Conservation (phyloP, 2,113 vertebrate species). For the Neomonachus schauinslandi region DNA sequence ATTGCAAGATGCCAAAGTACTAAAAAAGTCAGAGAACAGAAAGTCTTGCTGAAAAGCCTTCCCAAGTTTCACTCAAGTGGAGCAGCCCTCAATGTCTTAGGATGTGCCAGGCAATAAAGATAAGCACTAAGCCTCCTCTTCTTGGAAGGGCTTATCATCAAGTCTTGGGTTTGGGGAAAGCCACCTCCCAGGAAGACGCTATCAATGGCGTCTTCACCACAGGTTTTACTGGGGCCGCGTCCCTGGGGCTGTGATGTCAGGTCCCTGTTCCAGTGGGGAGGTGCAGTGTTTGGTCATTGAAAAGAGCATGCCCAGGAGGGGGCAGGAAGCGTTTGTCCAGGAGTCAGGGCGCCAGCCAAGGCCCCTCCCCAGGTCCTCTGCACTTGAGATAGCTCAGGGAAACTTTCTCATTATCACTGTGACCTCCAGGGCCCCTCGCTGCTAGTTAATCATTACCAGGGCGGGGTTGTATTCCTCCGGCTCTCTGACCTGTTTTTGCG, state of each 20-base stretch:
- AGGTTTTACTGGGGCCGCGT: background rate
- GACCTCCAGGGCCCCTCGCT: slow-evolving; percentile 77
- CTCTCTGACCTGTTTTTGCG: slow-evolving; percentile 83
- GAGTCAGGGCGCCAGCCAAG: slow-evolving; percentile 52
- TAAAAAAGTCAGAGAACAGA: background rate
- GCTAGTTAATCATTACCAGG: slow-evolving; percentile 87
- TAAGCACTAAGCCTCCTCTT: background rate
- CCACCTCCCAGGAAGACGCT: background rate
- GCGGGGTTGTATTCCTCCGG: slow-evolving; percentile 73
- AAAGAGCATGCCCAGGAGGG: background rate
- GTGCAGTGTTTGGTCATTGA: background rate
- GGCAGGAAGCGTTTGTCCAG: background rate
- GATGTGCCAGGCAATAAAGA: slow-evolving; percentile 24
- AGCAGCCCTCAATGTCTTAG: background rate
- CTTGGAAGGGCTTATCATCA: slow-evolving; percentile 51
- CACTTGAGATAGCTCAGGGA: slow-evolving; percentile 71
- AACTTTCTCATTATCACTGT: slow-evolving; percentile 68
- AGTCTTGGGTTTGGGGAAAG: background rate
- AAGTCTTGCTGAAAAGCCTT: background rate
- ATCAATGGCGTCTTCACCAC: fast-evolving
- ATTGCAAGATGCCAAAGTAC: background rate
- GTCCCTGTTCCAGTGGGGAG: background rate
- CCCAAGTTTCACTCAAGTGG: background rate
- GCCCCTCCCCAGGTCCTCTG: slow-evolving; percentile 56
- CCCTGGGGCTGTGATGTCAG: background rate